Percentiles rank a stretch among this genome's conserved stretches.
Conservation (phyloP, 2,888 invertebrate genomes). For the Chrysotoxum bicinctum region DNA sequence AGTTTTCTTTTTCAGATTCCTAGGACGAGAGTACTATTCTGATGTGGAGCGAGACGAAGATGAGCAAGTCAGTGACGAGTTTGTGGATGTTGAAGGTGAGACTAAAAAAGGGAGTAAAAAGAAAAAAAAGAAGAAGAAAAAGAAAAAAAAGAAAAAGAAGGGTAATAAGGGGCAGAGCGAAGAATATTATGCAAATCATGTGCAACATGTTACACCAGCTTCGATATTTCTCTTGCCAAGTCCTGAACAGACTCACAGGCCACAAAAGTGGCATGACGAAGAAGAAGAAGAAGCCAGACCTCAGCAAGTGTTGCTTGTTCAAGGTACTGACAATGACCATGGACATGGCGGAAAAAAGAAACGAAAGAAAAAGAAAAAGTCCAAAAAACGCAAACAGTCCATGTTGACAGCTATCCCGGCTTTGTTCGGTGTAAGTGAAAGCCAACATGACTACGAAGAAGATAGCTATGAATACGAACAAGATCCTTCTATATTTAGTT, state of each 20-base stretch:
- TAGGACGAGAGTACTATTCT: conserved; percentile 79
- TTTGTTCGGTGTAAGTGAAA: conserved; percentile 12
- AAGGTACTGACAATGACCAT: conserved; percentile 56
- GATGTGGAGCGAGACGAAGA: conserved; percentile 74
- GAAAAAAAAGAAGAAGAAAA: conserved; percentile 75
- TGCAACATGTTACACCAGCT: conserved; percentile 74
- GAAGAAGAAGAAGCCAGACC: conserved; percentile 45
- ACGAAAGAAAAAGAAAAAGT: conserved; percentile 24
- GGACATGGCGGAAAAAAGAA: conserved; percentile 74
- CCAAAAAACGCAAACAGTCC: conserved; percentile 55
- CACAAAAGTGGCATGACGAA: conserved; percentile 51
- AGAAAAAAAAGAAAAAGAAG: conserved; percentile 63
- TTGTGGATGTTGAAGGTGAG: conserved; percentile 77
- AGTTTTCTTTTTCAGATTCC: conserved; percentile 75
- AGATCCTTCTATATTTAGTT: conserved; percentile 42
- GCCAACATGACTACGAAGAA: conserved; percentile 20
- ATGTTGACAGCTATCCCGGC: conserved; percentile 49
- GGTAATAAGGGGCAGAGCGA: conserved; percentile 49
- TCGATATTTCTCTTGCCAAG: conserved; percentile 78
- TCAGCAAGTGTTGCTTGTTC: conserved; percentile 52
- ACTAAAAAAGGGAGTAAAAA: conserved; percentile 74
- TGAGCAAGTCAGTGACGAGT: conserved; percentile 77
- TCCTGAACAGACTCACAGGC: conserved; percentile 8
- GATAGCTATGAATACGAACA: conserved; percentile 49
- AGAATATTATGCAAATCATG: conserved; percentile 38